Evolutionary conservation across 2,888 invertebrate species (phyloP).

Genomic region (Drosophila fungiperda): DNA sequence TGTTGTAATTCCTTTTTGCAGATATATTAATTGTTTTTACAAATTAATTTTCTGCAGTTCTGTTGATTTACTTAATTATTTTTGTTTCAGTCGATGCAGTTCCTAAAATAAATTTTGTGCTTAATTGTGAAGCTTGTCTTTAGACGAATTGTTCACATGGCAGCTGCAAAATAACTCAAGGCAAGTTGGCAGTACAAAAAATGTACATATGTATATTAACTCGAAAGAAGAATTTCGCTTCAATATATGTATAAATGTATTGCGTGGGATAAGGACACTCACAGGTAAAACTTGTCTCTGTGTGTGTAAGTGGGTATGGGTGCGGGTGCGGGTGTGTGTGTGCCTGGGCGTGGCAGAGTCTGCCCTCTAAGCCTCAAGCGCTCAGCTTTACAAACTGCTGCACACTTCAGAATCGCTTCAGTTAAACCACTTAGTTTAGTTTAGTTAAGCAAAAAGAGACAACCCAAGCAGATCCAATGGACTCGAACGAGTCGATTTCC

Average conservation of each 20-base stretch:
- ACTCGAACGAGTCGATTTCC: neutral
- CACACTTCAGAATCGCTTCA: conserved; percentile 58
- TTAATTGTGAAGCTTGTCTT: neutral
- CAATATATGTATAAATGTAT: neutral
- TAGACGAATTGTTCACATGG: neutral
- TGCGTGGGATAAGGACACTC: neutral
- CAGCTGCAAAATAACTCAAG: neutral
- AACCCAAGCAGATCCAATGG: conserved; percentile 1
- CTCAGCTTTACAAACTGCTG: conserved; percentile 55
- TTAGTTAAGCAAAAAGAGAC: conserved; percentile 36
- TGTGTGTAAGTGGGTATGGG: neutral
- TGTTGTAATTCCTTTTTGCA: neutral
- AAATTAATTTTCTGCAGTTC: neutral
- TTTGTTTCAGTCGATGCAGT: neutral
- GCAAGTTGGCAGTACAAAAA: neutral
- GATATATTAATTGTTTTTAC: neutral
- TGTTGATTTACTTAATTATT: neutral
- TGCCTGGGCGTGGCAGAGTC: conserved; percentile 10
- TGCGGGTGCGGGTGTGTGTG: neutral
- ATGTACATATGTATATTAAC: conserved; percentile 1
- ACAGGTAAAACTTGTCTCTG: neutral
- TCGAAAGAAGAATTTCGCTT: neutral
- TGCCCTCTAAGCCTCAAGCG: conserved; percentile 32
- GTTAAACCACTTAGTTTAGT: conserved; percentile 63
- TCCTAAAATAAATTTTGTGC: neutral